phyloP scores from a whole-genome alignment of 1,140 invertebrate genomes.

The Mesaphorura yosii region DNA sequence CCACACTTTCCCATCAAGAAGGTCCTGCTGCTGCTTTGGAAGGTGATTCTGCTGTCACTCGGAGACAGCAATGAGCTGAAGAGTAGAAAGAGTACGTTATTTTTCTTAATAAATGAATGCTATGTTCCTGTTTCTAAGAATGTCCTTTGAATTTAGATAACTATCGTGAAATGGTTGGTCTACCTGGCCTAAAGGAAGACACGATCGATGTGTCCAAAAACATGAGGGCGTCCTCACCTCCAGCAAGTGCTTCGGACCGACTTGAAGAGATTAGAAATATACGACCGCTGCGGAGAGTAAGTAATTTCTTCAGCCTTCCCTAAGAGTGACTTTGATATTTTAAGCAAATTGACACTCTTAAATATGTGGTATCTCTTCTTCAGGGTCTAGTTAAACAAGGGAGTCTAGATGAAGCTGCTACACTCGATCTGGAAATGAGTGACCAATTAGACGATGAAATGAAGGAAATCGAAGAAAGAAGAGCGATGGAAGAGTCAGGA shows the following conservation, averaged over 20 bases:
- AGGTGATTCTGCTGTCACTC: constrained; percentile 75
- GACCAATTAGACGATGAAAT: constrained; percentile 37
- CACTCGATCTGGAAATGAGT: constrained; percentile 47
- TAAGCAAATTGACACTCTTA: constrained; percentile 5
- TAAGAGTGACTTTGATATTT: constrained; percentile 3
- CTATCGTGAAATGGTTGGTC: constrained; percentile 56
- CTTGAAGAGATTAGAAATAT: constrained; percentile 65
- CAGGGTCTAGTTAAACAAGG: constrained; percentile 84
- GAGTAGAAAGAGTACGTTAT: constrained; percentile 49
- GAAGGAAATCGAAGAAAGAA: constrained; percentile 40
- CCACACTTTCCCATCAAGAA: constrained; percentile 98
- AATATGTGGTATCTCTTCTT: constrained; percentile 13
- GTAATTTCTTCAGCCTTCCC: constrained; percentile 26
- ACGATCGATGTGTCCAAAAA: constrained; percentile 81
- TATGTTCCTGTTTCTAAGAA: not conserved
- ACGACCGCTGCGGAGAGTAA: constrained; percentile 49
- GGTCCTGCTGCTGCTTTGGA: constrained; percentile 90
- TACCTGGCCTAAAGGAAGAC: constrained; percentile 72
- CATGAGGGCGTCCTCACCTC: constrained; percentile 90
- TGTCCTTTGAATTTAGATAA: constrained; percentile 35
- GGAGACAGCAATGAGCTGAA: constrained; percentile 75
- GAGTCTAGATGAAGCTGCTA: constrained; percentile 73
- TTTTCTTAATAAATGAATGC: not conserved
- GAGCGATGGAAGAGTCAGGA: constrained; percentile 36
- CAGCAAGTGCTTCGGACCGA: constrained; percentile 80